Evolutionary conservation across 1,140 invertebrate species (phyloP), one percentile per base, ranked within the genome.

Genomic region (Drosophila sp.): DNA sequence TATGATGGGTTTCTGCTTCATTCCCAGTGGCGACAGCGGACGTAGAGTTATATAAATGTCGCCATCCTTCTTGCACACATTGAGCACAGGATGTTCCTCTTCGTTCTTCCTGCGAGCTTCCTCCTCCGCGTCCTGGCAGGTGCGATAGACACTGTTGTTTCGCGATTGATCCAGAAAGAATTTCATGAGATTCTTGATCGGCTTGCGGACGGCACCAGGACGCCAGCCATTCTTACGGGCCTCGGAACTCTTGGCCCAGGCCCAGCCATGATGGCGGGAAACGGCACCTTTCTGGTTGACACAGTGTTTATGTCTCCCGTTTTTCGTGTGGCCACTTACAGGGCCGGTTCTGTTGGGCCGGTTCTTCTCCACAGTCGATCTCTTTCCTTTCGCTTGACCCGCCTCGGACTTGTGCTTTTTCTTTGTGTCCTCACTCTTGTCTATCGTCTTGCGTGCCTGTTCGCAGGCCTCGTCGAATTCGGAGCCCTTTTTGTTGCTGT

Each of bases 121-220:
- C 55, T 60, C 7, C 25, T 35, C 32, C 0, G 65, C 5, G 4
- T 65, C 50, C 1, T 66, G 38, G 23, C 80, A 80, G 1, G 65
- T 66, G 4, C 58, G 58, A 2, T 64, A 54, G 3, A 58, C 57
- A n/a, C 66, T 67, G 1, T 67, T 55, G 1, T 69, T 41, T 0
- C 70, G 69, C 2, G 76, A 58, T 6, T 72, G 65, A 11, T 85
- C 72, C 7, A 92, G 60, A 27, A 92, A 92, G 74, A 80, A 90
- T 30, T 80, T 72, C 91, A 92, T 92, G 2, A 92, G 63, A 7
- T 77, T 65, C 30, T 79, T 79, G 30, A 92, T 90, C 11, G 91
- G 79, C 47, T 87, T 91, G 7, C 76, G 63, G 8, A 92, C 77
- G 27, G 76, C 82, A 1, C 91, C 91, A 0, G 91, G 91, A 2